A percentile compares a stretch with the other conserved stretches of the same genome.
These are phyloP conservation scores for Polypedilum pembai DNA, from an alignment of 1,140 invertebrate genomes.

Conservation along the genomic window DNA sequence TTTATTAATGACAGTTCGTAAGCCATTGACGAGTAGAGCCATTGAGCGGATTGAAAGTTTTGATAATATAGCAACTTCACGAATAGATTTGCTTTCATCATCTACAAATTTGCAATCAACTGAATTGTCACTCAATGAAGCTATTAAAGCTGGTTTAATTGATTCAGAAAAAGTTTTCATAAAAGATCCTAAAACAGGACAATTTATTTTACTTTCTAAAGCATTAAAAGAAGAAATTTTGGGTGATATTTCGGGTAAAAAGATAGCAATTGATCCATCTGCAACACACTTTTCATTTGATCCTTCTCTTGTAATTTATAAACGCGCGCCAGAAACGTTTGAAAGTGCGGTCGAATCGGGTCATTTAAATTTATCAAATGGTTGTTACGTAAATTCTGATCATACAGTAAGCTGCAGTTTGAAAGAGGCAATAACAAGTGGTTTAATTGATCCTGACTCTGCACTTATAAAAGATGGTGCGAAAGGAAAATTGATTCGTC, in stretches of 20 bases:
- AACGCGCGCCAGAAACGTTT: constrained; percentile 64
- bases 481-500: constrained; percentile 70
- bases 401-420: constrained; percentile 59
- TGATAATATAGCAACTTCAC: constrained; percentile 38
- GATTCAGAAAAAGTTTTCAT: constrained; percentile 67
- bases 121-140: constrained; percentile 70
- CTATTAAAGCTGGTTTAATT: constrained; percentile 66
- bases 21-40: constrained; percentile 56
- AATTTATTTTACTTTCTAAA: constrained; percentile 61
- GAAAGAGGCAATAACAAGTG: constrained; percentile 72
- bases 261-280: constrained; percentile 50
- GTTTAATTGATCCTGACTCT: constrained; percentile 79
- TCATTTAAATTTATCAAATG: constrained; percentile 61
- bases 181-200: constrained; percentile 66
- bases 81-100: constrained; percentile 35
- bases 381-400: constrained; percentile 38
- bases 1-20: constrained; percentile 62
- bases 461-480: constrained; percentile 79
- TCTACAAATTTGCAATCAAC: constrained; percentile 47
- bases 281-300: constrained; percentile 66
- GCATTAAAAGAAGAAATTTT: constrained; percentile 58
- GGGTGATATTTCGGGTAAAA: constrained; percentile 55
- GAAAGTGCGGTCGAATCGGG: constrained; percentile 67
- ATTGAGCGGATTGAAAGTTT: constrained; percentile 48
- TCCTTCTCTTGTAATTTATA: constrained; percentile 60